Conservation (phyloP, 2,113 vertebrate species). For the Muscicapa adusta region DNA sequence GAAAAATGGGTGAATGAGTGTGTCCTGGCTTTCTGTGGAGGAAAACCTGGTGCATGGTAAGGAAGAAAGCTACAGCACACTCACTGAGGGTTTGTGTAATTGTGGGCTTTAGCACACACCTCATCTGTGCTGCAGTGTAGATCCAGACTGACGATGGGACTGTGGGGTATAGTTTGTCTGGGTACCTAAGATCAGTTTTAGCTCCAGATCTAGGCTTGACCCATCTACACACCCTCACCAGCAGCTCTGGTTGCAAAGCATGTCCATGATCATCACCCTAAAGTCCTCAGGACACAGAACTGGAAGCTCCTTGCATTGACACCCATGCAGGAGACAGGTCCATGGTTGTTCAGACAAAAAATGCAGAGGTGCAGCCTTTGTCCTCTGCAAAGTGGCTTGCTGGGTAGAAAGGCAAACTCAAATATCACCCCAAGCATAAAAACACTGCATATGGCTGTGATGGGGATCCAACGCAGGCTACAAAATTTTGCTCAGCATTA, state of each 20-base stretch:
- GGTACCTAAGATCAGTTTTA: neutral
- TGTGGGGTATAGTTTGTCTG: neutral
- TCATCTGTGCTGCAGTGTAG: neutral
- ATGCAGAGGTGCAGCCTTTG: neutral
- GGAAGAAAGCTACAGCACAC: neutral
- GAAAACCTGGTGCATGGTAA: neutral
- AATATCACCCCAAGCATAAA: neutral
- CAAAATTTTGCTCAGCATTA: neutral
- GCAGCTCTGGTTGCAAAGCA: neutral
- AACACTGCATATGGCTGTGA: neutral
- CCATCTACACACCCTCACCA: neutral
- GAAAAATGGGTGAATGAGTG: neutral
- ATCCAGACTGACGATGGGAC: neutral
- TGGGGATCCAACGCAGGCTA: neutral
- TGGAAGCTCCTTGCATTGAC: neutral
- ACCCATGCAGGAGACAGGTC: fast-evolving
- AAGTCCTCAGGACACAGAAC: fast-evolving
- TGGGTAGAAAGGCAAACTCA: neutral
- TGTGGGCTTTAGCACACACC: neutral
- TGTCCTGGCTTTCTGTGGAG: neutral
- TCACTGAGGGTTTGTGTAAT: neutral
- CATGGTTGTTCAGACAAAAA: neutral
- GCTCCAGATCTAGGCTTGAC: neutral
- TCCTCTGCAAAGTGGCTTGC: neutral
- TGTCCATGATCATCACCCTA: neutral